Evolutionary conservation across 1,140 invertebrate species (phyloP).

Genomic region (Drosophila albomicans): DNA sequence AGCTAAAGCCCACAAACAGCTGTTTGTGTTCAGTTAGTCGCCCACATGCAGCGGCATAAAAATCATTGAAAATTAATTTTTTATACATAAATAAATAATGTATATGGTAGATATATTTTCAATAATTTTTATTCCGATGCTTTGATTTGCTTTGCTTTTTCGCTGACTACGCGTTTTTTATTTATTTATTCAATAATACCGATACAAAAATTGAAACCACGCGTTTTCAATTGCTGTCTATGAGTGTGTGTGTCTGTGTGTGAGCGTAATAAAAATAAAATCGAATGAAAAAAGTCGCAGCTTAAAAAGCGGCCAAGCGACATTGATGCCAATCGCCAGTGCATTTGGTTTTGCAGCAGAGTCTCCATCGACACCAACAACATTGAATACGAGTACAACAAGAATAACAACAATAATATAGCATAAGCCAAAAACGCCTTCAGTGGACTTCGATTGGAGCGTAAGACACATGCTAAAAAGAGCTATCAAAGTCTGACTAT

Average conservation of each 20-base stretch:
- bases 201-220: slow-evolving; percentile 55
- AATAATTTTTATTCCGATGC: slow-evolving; percentile 59
- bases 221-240: slow-evolving; percentile 61
- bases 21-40: slow-evolving; percentile 51
- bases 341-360: slow-evolving; percentile 66
- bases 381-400: slow-evolving; percentile 23
- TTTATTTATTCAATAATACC: slow-evolving; percentile 42
- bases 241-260: slow-evolving; percentile 33
- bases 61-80: slow-evolving; percentile 62
- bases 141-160: slow-evolving; percentile 25
- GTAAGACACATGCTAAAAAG: slow-evolving; percentile 57
- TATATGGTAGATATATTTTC: slow-evolving; percentile 47
- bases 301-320: slow-evolving; percentile 78
- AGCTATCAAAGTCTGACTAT: slow-evolving; percentile 67
- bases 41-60: slow-evolving; percentile 43
- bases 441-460: slow-evolving; percentile 56
- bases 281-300: slow-evolving; percentile 28
- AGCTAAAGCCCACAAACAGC: slow-evolving; percentile 52
- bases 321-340: slow-evolving; percentile 75
- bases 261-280: slow-evolving; percentile 48
- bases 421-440: slow-evolving; percentile 71
- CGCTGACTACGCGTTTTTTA: slow-evolving; percentile 69
- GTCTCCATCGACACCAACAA: slow-evolving; percentile 21
- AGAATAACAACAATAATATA: slow-evolving; percentile 28
- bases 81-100: slow-evolving; percentile 11